Evolutionary conservation across 2,888 invertebrate species (phyloP), one percentile per base, ranked within the genome.

Genomic region (Drosophila setosimentum): DNA sequence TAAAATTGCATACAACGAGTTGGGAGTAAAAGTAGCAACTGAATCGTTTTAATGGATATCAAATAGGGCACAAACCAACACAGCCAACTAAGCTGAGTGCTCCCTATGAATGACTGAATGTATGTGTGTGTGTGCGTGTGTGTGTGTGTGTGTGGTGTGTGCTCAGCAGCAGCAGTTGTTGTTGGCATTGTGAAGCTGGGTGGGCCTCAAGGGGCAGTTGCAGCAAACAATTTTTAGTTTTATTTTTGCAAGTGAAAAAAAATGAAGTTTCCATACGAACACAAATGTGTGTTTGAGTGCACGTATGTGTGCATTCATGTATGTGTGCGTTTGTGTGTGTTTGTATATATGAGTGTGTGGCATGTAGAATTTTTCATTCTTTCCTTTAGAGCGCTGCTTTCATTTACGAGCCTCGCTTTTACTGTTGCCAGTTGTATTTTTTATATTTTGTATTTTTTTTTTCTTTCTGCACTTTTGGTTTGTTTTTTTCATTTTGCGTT

Each of bases 11-110:
- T 59, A 40, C 42, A 61, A 59, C 59, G 68, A 42, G 51, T 37
- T 27, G 29, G 65, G 65, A n/a, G 40, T 54, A 51, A 72, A 83
- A 75, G 76, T 78, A 73, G 68, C 82, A 80, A 78, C 72, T 87
- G 84, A 84, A 87, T 84, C 84, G 85, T 83, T 90, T 91, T 90
- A 91, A 90, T 90, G 86, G 88, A 87, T 90, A 87, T 87, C 89
- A 89, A 90, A 91, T 90, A 83, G 91, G 78, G 70, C 79, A 83
- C 77, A 84, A 75, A 80, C 80, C 77, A 73, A 75, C 74, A 76
- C 48, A 33, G 50, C 75, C 75, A 68, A 66, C 61, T 57, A 55
- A 54, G 76, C 66, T 64, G 80, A 69, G 67, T 71, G 63, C 42
- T 51, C 32, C 27, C 55, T 29, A 53, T 71, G 71, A 70, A 62